Evolutionary conservation across 1,140 invertebrate species (phyloP).

Genomic region (Drosophila sechellia): DNA sequence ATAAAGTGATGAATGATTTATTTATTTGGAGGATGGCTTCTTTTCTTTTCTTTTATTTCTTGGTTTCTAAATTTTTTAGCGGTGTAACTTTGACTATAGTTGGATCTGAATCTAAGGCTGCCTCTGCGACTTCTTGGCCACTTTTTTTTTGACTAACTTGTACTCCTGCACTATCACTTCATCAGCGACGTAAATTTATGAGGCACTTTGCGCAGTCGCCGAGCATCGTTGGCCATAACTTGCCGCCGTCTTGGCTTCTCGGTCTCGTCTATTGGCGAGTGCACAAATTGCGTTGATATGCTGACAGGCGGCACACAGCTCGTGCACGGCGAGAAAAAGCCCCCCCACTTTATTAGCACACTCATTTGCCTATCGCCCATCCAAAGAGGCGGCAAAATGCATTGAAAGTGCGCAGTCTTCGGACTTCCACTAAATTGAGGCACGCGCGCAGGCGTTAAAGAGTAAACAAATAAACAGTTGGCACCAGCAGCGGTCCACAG

Average conservation of each 20-base stretch:
- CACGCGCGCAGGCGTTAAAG: conserved; percentile 78
- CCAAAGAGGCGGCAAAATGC: conserved; percentile 54
- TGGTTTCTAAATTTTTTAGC: no score
- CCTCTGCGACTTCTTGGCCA: conserved; percentile 29
- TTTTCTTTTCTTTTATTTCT: no score
- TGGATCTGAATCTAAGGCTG: conserved; percentile 26
- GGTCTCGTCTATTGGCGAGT: conserved; percentile 71
- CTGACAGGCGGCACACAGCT: conserved; percentile 77
- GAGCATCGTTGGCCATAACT: conserved; percentile 78
- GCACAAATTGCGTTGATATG: conserved; percentile 82
- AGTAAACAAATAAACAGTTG: conserved; percentile 54
- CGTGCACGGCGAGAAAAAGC: conserved; percentile 16
- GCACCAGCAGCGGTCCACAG: conserved; percentile 15
- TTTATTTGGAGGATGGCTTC: no score
- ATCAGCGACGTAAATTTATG: conserved; percentile 82
- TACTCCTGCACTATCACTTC: conserved; percentile 70
- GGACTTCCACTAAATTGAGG: conserved; percentile 71
- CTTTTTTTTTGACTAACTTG: conserved; percentile 8
- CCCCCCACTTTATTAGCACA: conserved; percentile 59
- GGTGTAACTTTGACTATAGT: conserved; percentile 1
- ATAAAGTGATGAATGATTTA: no score
- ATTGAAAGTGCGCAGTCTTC: conserved; percentile 32
- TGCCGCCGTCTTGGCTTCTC: conserved; percentile 56
- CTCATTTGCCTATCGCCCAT: conserved; percentile 77
- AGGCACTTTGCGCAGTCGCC: conserved; percentile 79